Evolutionary conservation across 2,797 vertebrate genomes (phyloP).

Genomic region (Sitta carolinensis): DNA sequence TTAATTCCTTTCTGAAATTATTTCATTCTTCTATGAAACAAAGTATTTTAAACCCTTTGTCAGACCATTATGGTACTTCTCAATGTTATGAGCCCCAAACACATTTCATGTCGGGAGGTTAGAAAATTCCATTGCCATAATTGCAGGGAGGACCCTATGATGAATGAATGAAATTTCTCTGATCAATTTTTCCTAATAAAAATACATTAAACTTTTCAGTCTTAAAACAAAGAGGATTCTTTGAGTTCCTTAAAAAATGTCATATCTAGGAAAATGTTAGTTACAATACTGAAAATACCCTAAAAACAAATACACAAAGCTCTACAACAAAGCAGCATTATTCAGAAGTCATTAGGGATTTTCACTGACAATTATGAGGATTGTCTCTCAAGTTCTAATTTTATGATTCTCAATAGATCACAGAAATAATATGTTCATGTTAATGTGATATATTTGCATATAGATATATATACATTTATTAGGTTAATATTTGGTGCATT

Average conservation of each 20-base stretch:
- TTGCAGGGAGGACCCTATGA: not conserved
- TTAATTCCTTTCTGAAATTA: not conserved
- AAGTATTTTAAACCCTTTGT: not conserved
- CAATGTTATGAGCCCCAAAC: not conserved
- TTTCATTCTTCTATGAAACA: not conserved
- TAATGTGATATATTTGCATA: not conserved
- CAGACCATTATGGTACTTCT: not conserved
- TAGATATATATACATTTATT: not conserved
- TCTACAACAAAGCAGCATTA: not conserved
- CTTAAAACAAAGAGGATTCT: not conserved
- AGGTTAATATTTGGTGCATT: not conserved
- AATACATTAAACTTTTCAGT: not conserved
- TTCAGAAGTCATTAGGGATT: not conserved
- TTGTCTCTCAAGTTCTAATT: not conserved
- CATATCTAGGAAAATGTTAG: not conserved
- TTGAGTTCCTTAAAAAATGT: not conserved
- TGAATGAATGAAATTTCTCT: not conserved
- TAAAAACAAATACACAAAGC: not conserved
- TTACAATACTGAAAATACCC: not conserved
- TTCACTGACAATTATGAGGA: not conserved
- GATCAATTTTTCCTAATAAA: not conserved
- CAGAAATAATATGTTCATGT: not conserved
- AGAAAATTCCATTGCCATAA: not conserved
- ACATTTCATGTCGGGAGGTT: not conserved
- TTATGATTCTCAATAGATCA: not conserved